phyloP scores from a whole-genome alignment of 2,113 vertebrate species.

The Daphoenositta chrysoptera region DNA sequence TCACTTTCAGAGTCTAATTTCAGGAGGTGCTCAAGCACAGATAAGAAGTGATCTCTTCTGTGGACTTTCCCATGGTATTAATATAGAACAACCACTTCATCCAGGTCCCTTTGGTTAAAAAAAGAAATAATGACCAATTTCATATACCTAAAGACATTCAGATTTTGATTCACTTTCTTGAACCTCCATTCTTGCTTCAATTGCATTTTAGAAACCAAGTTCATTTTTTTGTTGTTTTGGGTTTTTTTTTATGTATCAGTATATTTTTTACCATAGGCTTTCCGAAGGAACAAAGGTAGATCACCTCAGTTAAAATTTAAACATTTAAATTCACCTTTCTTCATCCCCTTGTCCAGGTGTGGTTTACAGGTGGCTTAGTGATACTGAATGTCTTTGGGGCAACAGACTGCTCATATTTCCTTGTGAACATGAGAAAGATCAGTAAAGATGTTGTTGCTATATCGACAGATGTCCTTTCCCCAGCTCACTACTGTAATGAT shows the following conservation, averaged over 20 bases:
- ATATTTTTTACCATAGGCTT: neutral
- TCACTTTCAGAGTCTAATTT: neutral
- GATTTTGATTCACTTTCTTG: neutral
- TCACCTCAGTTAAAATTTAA: neutral
- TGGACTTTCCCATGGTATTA: neutral
- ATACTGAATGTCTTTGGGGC: neutral
- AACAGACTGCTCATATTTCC: neutral
- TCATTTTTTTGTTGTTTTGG: neutral
- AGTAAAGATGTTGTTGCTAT: neutral
- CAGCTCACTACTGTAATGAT: neutral
- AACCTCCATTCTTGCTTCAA: neutral
- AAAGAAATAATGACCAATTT: neutral
- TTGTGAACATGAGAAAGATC: neutral
- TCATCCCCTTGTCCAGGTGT: neutral
- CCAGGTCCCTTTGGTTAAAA: fast-evolving
- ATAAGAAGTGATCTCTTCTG: neutral
- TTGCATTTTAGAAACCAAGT: neutral
- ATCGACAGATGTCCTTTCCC: neutral
- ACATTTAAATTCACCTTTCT: neutral
- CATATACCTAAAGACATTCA: neutral
- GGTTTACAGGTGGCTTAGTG: neutral
- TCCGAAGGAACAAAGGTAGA: neutral
- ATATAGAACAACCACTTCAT: fast-evolving
- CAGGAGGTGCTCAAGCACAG: neutral
- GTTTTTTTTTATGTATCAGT: fast-evolving